Percentiles rank a stretch among this genome's conserved stretches.
phyloP scores from a whole-genome alignment of 2,113 vertebrate species.

The Channa maculata region DNA sequence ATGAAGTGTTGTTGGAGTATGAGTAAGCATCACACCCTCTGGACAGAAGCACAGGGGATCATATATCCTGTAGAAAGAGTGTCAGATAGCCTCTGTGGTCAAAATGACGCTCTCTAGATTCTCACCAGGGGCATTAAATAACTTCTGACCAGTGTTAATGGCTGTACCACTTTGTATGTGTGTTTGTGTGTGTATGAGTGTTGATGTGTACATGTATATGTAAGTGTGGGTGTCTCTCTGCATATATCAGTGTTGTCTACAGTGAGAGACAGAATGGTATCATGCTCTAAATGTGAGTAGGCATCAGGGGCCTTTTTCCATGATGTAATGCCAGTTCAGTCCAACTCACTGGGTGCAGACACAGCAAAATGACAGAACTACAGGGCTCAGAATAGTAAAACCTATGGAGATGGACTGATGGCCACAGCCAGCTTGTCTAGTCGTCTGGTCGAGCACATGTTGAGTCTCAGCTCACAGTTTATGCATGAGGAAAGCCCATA shows the following conservation, averaged over 20 bases:
- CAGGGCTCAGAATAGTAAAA: constrained; percentile 62
- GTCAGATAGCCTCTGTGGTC: constrained; percentile 47
- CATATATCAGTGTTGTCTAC: constrained; percentile 32
- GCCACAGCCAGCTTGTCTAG: constrained; percentile 49
- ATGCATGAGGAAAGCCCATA: background rate
- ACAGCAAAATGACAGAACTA: constrained; percentile 68
- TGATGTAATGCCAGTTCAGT: constrained; percentile 67
- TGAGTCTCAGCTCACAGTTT: constrained; percentile 48
- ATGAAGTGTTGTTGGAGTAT: constrained; percentile 38
- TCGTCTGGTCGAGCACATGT: constrained; percentile 16
- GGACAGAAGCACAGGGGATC: constrained; percentile 50
- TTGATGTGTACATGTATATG: background rate
- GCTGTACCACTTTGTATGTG: constrained; percentile 22
- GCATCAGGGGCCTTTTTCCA: constrained; percentile 66
- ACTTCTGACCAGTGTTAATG: constrained; percentile 61
- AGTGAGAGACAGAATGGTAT: constrained; percentile 65
- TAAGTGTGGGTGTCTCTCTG: constrained; percentile 17
- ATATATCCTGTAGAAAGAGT: constrained; percentile 46
- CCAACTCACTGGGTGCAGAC: constrained; percentile 60
- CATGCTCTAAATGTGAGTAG: constrained; percentile 67
- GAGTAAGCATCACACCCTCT: constrained; percentile 49
- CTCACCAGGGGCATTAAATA: constrained; percentile 63
- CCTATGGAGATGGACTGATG: constrained; percentile 49
- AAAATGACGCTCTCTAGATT: constrained; percentile 52
- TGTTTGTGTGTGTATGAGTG: background rate